phyloP scores from a whole-genome alignment of 2,888 invertebrate species.

The Philhelius pedissequus region DNA sequence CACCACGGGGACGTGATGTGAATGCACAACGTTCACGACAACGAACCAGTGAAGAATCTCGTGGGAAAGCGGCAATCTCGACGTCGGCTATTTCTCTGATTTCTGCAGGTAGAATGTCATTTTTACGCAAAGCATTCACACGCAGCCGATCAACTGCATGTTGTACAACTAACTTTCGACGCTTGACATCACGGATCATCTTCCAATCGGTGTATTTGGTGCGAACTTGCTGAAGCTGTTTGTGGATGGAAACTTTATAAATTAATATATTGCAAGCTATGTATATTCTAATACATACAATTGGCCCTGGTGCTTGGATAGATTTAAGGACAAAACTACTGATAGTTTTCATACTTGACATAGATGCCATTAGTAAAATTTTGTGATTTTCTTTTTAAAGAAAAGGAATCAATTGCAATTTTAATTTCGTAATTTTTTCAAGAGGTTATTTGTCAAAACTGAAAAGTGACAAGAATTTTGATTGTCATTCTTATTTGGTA shows the following conservation, averaged over 20 bases:
- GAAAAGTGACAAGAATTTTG: not conserved
- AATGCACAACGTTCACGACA: slow-evolving; percentile 90
- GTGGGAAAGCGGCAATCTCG: slow-evolving; percentile 88
- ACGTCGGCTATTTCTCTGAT: slow-evolving; percentile 87
- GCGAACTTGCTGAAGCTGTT: slow-evolving; percentile 85
- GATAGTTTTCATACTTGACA: slow-evolving; percentile 68
- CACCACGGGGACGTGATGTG: slow-evolving; percentile 92
- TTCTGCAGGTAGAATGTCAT: slow-evolving; percentile 90
- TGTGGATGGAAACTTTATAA: not conserved
- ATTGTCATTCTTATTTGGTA: slow-evolving; percentile 8
- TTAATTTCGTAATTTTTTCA: slow-evolving; percentile 49
- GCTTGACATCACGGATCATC: slow-evolving; percentile 92
- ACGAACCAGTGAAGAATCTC: slow-evolving; percentile 84
- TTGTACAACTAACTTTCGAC: slow-evolving; percentile 87
- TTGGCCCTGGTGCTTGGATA: slow-evolving; percentile 73
- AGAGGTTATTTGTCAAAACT: not conserved
- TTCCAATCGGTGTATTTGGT: slow-evolving; percentile 89
- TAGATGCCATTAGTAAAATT: slow-evolving; percentile 72
- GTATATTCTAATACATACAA: slow-evolving; percentile 70
- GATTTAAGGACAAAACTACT: slow-evolving; percentile 72
- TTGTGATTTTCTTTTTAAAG: not conserved
- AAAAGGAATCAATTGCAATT: not conserved
- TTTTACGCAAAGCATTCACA: slow-evolving; percentile 90
- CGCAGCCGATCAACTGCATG: slow-evolving; percentile 88
- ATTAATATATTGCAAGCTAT: not conserved